A percentile compares a stretch with the other conserved stretches of the same genome.
Evolutionary conservation across 2,113 vertebrate species (phyloP).

Genomic region (Clarias batrachus): DNA sequence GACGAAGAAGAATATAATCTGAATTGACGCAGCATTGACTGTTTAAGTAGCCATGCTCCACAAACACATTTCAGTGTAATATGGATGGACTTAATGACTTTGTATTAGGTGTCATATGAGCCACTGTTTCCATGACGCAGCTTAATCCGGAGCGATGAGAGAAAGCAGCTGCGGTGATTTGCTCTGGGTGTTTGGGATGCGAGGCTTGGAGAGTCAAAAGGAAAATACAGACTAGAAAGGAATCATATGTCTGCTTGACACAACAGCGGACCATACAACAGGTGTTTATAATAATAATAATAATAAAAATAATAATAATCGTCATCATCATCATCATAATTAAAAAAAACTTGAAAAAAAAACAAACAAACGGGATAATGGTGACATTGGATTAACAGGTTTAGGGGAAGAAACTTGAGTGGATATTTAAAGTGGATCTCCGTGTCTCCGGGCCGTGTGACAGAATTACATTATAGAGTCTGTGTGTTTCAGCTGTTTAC

Average conservation of each 20-base stretch:
- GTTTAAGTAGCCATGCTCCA: not conserved
- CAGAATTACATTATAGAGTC: not conserved
- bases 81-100: conserved; percentile 5
- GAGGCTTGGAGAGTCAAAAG: not conserved
- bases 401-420: not conserved
- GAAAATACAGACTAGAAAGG: not conserved
- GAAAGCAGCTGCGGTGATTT: conserved; percentile 25
- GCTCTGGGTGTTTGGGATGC: not conserved
- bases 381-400: no score
- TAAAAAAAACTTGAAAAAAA: not conserved
- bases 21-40: not conserved
- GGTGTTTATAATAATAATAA: not conserved
- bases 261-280: not conserved
- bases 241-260: not conserved
- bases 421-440: not conserved
- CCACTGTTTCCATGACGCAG: conserved; percentile 24
- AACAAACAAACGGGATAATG: not conserved
- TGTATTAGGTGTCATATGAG: conserved; percentile 5
- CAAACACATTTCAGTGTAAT: not conserved
- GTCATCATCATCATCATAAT: not conserved
- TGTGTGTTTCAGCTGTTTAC: not conserved
- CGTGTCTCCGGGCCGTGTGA: not conserved
- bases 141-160: not conserved
- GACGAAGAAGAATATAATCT: not conserved
- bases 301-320: not conserved